These are phyloP conservation scores for Mechanitis messenoides DNA, from an alignment of 2,888 invertebrate species.

Conservation along the genomic window DNA sequence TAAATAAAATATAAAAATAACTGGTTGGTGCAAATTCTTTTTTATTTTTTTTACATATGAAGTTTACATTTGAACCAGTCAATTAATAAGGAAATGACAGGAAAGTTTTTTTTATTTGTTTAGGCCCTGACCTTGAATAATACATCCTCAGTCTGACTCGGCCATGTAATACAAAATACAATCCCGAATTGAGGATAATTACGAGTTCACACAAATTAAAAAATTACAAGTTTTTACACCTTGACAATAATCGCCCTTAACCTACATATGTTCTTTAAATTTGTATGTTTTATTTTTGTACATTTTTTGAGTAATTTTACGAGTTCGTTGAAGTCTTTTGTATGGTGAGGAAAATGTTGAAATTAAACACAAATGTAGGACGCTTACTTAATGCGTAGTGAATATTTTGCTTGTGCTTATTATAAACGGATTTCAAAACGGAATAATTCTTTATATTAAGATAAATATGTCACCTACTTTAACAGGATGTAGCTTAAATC, in stretches of 20 bases:
- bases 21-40: no score
- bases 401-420: neutral
- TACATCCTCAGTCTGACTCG: conserved; percentile 22
- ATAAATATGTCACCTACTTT: no score
- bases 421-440: neutral
- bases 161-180: conserved; percentile 42
- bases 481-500: no score
- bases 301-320: conserved; percentile 5
- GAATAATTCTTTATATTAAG: no score
- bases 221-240: conserved; percentile 12
- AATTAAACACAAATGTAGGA: no score
- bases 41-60: no score
- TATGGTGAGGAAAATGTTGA: conserved; percentile 29
- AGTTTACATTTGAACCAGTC: no score
- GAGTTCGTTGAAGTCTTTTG: conserved; percentile 28
- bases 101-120: conserved; percentile 8
- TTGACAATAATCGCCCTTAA: conserved; percentile 19
- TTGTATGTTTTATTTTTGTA: neutral
- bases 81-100: conserved; percentile 6
- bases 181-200: conserved; percentile 30
- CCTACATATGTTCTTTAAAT: conserved; percentile 12
- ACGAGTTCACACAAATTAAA: conserved; percentile 17
- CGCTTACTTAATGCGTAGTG: neutral
- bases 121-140: conserved; percentile 18
- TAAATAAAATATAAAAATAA: no score